Base-by-base conservation (phyloP, 2,113 vertebrate species). In the Tenebrosternarchus preto region DNA sequence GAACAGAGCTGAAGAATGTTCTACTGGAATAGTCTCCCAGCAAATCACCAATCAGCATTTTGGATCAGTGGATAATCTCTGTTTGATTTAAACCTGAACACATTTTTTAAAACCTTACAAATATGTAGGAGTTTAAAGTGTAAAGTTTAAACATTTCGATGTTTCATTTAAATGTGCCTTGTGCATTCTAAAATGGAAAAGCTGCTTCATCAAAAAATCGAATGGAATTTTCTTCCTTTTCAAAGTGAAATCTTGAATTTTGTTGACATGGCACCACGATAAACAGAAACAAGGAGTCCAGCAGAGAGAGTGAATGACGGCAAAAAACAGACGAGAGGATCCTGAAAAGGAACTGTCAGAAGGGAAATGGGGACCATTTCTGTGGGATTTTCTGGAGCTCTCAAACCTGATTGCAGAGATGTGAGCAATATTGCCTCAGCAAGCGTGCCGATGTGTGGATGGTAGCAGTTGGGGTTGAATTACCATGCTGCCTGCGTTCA, bases 211-310 rank as follows among this genome's bases (percentile, higher is more conserved):
- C 76, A 27, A 53, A 68, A 33, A 86, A 89, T 86, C 86, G 46
- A 89, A 91, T 88, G 5, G 36, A 79, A 86, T 88, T 88, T 89
- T 81, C 74, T 85, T 80, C 81, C 56, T 70, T 76, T 84, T 72
- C 53, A 57, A 73, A 25, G 78, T 61, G 67, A 86, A 87, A 72
- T 84, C 63, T 50, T n/a, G 33, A 17, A 55, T 4, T 63, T 53
- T 74, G 56, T 63, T 31, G 83, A 73, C 81, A 60, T 78, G 80
- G 80, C 76, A 83, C 76, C 71, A 85, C 82, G 81, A 79, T 77
- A 81, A 85, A 82, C 83, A 81, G 75, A 64, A 82, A 67, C 70
- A 64, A 29, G 0, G 31, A 55, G 66, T 67, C 73, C 39, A 75
- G 46, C 2, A 57, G 61, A 25, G 80, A 53, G 56, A 76, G 27